Conservation (phyloP, 2,797 vertebrate species). For the Notamacropus eugenii region DNA sequence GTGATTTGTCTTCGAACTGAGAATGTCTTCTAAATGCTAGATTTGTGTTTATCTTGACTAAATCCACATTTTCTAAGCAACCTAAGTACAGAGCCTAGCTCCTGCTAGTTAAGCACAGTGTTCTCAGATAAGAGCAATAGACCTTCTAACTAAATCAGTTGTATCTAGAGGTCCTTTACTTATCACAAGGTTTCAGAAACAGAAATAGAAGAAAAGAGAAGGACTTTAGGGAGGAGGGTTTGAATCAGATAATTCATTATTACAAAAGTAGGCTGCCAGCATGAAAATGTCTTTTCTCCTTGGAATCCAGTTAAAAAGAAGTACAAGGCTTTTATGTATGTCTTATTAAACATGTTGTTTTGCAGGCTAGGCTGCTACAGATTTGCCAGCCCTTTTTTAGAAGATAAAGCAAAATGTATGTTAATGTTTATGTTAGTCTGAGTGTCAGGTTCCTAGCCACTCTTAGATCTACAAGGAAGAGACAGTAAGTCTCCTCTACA, state of each 20-base stretch:
- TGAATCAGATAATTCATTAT: not conserved
- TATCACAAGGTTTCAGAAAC: not conserved
- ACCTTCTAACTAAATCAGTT: not conserved
- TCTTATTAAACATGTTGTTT: not conserved
- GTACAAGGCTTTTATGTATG: not conserved
- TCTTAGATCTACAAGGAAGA: conserved; percentile 29
- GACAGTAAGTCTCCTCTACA: not conserved
- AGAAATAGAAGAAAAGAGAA: not conserved
- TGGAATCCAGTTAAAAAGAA: not conserved
- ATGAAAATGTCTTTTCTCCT: not conserved
- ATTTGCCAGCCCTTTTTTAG: not conserved
- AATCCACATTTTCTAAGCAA: not conserved
- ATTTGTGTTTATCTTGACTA: not conserved
- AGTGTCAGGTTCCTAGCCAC: not conserved
- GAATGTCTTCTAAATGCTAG: not conserved
- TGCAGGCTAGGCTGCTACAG: not conserved
- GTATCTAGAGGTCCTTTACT: not conserved
- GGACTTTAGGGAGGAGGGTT: not conserved
- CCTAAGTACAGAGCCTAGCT: not conserved
- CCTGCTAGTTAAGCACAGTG: not conserved
- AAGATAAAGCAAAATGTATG: not conserved
- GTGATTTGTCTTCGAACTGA: not conserved
- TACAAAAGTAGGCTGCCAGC: not conserved
- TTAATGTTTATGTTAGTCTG: not conserved
- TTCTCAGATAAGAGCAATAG: not conserved